These are phyloP conservation scores for Emmelina monodactyla DNA, from an alignment of 2,888 invertebrate genomes.

Conservation along the genomic window DNA sequence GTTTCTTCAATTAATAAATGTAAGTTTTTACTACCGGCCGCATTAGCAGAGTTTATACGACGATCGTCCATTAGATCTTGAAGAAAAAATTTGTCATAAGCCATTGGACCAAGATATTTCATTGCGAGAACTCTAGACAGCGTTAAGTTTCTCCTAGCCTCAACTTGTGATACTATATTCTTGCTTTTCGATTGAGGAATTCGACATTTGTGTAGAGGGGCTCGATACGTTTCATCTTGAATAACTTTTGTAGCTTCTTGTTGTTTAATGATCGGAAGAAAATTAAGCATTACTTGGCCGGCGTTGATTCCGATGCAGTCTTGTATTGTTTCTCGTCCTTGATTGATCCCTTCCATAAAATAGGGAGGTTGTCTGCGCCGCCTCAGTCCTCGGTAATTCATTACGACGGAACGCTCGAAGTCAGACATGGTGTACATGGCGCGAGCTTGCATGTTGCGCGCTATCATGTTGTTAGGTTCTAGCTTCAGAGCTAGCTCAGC, in stretches of 20 bases:
- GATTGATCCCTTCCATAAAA: slow-evolving; percentile 53
- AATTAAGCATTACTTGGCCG: slow-evolving; percentile 48
- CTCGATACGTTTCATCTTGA: too few relatives aligned
- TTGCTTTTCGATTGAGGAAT: slow-evolving; percentile 38
- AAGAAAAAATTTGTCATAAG: slow-evolving; percentile 55
- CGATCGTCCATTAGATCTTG: slow-evolving; percentile 36
- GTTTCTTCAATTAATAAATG: slow-evolving; percentile 34
- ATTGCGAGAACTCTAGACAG: slow-evolving; percentile 49
- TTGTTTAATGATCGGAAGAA: slow-evolving; percentile 47
- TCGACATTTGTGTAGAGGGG: slow-evolving; percentile 35
- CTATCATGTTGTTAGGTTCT: slow-evolving; percentile 47
- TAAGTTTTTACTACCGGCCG: slow-evolving; percentile 33
- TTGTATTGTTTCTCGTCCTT: slow-evolving; percentile 53
- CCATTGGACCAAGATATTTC: slow-evolving; percentile 59
- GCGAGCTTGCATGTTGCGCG: slow-evolving; percentile 50
- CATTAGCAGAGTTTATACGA: slow-evolving; percentile 44
- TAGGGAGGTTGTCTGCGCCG: slow-evolving; percentile 45
- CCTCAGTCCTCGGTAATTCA: slow-evolving; percentile 44
- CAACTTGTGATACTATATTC: slow-evolving; percentile 47
- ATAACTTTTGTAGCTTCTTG: slow-evolving; percentile 34
- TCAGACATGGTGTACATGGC: slow-evolving; percentile 57
- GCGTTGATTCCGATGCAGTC: slow-evolving; percentile 53
- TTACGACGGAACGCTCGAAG: slow-evolving; percentile 52
- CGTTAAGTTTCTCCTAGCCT: slow-evolving; percentile 41
- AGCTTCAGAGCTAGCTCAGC: slow-evolving; percentile 50